phyloP scores from a whole-genome alignment of 2,113 vertebrate species.

The Muscicapa adusta region DNA sequence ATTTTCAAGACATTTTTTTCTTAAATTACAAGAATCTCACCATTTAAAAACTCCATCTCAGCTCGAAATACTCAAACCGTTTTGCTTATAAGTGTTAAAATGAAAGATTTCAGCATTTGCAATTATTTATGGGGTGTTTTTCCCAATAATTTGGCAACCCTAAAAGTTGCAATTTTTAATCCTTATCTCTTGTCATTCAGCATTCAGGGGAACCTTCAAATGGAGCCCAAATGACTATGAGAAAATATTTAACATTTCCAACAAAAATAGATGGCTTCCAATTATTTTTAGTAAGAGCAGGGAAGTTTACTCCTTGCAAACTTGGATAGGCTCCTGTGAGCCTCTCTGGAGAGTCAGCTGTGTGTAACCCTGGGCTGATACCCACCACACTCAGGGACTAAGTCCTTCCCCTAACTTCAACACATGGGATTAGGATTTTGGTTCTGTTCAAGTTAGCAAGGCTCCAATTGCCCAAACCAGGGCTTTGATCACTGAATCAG shows the following conservation, averaged over 20 bases:
- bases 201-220: background rate
- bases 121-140: background rate
- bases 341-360: background rate
- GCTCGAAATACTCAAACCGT: background rate
- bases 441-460: background rate
- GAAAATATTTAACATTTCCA: background rate
- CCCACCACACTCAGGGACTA: background rate
- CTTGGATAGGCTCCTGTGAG: background rate
- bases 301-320: background rate
- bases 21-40: background rate
- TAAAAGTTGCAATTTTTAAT: background rate
- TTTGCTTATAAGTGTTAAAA: background rate
- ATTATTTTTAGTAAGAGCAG: background rate
- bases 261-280: background rate
- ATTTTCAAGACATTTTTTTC: background rate
- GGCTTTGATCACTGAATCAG: background rate
- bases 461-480: accelerated
- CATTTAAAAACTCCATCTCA: background rate
- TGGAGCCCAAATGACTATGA: background rate
- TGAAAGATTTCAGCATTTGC: background rate
- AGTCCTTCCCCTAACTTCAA: background rate
- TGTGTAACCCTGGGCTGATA: background rate
- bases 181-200: background rate
- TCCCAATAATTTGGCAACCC: background rate
- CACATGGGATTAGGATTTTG: background rate